A percentile compares a stretch with the other conserved stretches of the same genome.
phyloP scores from a whole-genome alignment of 2,113 vertebrate species.

The Cynoglossus semilaevis region DNA sequence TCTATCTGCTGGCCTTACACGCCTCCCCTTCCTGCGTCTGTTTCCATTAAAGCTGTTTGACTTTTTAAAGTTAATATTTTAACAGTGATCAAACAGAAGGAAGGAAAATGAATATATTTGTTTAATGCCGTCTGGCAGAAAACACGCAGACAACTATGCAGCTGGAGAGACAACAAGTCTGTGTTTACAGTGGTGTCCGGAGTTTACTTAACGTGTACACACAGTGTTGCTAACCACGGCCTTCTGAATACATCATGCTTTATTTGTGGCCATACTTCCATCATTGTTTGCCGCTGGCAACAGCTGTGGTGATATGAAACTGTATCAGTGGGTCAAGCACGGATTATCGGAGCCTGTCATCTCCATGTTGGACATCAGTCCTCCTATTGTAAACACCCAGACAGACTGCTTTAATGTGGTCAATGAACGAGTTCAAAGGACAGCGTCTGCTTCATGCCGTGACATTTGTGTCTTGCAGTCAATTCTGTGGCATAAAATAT shows the following conservation, averaged over 20 bases:
- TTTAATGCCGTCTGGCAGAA: slow-evolving; percentile 17
- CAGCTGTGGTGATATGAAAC: slow-evolving; percentile 29
- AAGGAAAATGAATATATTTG: slow-evolving; percentile 12
- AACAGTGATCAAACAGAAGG: slow-evolving; percentile 6
- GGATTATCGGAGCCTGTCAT: slow-evolving; percentile 51
- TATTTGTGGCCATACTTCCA: neutral
- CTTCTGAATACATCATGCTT: neutral
- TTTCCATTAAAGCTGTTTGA: slow-evolving; percentile 27
- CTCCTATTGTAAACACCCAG: slow-evolving; percentile 31
- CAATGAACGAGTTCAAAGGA: neutral
- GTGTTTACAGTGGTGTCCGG: slow-evolving; percentile 7
- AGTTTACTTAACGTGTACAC: neutral
- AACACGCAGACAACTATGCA: slow-evolving; percentile 3
- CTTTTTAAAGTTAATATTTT: slow-evolving; percentile 24
- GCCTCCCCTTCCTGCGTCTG: neutral
- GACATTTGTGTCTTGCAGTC: neutral
- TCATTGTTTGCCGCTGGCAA: slow-evolving; percentile 3
- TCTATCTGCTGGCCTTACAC: slow-evolving; percentile 4
- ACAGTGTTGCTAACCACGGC: no score
- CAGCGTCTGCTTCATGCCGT: neutral
- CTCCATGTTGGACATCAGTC: slow-evolving; percentile 54
- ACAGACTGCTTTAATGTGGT: slow-evolving; percentile 1
- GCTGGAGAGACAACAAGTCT: slow-evolving; percentile 11
- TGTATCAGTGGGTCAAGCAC: slow-evolving; percentile 59
- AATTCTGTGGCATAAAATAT: no score